Percentiles rank a stretch among this genome's conserved stretches.
Conservation (phyloP, 2,888 invertebrate species). For the Aradus depressus region DNA sequence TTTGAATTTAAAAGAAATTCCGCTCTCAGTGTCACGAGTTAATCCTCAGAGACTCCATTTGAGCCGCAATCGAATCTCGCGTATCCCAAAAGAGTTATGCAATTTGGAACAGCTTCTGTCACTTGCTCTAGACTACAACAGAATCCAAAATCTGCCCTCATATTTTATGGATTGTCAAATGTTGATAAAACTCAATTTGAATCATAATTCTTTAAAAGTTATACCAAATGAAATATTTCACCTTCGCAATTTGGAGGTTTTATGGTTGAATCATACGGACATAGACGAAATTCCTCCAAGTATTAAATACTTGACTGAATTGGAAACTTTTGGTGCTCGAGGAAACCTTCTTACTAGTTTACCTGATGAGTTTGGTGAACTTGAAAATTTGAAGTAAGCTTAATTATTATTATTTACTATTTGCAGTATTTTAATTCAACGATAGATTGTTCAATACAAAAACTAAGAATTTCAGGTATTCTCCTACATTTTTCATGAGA, state of each 20-base stretch:
- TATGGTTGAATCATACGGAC: slow-evolving; percentile 17
- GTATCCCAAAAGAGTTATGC: slow-evolving; percentile 7
- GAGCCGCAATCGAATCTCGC: slow-evolving; percentile 9
- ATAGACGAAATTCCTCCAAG: slow-evolving; percentile 4
- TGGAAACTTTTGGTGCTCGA: slow-evolving; percentile 18
- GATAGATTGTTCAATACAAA: background rate
- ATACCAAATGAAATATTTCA: slow-evolving; percentile 9
- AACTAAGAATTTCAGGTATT: no score
- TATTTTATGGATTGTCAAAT: slow-evolving; percentile 2
- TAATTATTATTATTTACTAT: background rate
- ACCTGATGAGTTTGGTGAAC: slow-evolving; percentile 13
- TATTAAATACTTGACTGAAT: slow-evolving; percentile 5
- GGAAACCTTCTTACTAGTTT: slow-evolving; percentile 6
- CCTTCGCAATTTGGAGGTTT: slow-evolving; percentile 5
- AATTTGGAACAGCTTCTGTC: slow-evolving; percentile 4
- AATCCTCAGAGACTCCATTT: slow-evolving; percentile 9
- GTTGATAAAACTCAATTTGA: slow-evolving; percentile 12
- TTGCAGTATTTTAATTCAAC: background rate
- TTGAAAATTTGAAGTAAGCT: slow-evolving; percentile 9
- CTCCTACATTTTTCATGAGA: no score
- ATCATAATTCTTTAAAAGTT: slow-evolving; percentile 9
- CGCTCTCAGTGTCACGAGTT: slow-evolving; percentile 8
- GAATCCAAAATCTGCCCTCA: slow-evolving; percentile 3
- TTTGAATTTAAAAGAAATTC: slow-evolving; percentile 14
- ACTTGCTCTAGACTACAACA: slow-evolving; percentile 14